These are phyloP conservation scores for Acholoe squamosa DNA, from an alignment of 2,888 invertebrate species.

Conservation along the genomic window DNA sequence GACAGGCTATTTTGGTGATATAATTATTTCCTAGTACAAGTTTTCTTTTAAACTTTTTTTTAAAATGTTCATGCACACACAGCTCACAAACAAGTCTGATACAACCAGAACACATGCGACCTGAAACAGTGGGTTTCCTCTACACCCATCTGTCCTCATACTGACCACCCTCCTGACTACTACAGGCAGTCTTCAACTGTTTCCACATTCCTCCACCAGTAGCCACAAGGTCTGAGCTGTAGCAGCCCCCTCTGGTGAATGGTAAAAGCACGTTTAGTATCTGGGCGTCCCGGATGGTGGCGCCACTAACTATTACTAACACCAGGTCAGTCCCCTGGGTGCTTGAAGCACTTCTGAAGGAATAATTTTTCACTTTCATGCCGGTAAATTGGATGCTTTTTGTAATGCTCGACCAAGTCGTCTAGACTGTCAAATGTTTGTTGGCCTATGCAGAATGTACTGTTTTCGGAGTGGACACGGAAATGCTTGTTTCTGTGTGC, in stretches of 20 bases:
- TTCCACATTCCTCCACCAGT: neutral
- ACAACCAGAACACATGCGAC: constrained; percentile 8
- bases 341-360: constrained; percentile 92
- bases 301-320: neutral
- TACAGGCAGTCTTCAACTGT: neutral
- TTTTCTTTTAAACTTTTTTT: neutral
- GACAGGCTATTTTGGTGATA: neutral
- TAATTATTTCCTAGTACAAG: neutral
- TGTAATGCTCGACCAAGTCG: constrained; percentile 98
- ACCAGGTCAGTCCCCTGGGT: constrained; percentile 72
- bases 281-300: neutral
- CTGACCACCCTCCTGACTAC: neutral
- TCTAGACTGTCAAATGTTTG: constrained; percentile 97
- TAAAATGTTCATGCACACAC: constrained; percentile 2
- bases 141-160: neutral
- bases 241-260: constrained; percentile 30
- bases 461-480: constrained; percentile 92
- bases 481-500: constrained; percentile 99
- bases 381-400: constrained; percentile 98
- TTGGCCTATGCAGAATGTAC: constrained; percentile 97
- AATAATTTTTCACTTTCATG: constrained; percentile 94
- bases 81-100: neutral
- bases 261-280: constrained; percentile 50
- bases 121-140: neutral
- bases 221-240: neutral